Evolutionary conservation across 2,888 invertebrate genomes (phyloP).

Genomic region (Nomada ruficornis): DNA sequence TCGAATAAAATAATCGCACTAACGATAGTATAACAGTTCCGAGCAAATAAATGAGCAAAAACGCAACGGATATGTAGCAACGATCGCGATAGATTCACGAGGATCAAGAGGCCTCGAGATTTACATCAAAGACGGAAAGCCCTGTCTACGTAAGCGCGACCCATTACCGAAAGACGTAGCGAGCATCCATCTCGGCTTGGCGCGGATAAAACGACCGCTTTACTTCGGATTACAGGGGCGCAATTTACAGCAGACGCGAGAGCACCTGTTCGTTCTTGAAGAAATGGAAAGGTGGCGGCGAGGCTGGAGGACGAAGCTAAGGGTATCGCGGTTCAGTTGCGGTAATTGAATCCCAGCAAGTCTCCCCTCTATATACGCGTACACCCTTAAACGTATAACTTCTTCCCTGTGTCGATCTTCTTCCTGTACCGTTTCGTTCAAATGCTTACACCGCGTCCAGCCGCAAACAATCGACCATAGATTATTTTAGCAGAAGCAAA

Average conservation of each 20-base stretch:
- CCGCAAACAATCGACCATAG: not conserved
- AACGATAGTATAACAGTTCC: too few relatives aligned
- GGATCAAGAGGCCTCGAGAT: conserved; percentile 49
- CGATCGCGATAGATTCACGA: conserved; percentile 3
- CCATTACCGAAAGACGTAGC: conserved; percentile 82
- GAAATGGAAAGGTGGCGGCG: conserved; percentile 78
- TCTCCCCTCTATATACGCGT: conserved; percentile 73
- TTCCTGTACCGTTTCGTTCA: conserved; percentile 37
- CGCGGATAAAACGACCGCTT: conserved; percentile 84
- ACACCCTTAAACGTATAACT: conserved; percentile 75
- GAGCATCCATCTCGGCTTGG: conserved; percentile 82
- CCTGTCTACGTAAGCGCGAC: conserved; percentile 71
- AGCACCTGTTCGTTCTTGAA: conserved; percentile 83
- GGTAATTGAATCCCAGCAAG: conserved; percentile 84
- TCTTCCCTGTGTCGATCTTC: conserved; percentile 62
- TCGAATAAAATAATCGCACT: too few relatives aligned
- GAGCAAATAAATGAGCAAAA: not conserved
- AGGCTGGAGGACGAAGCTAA: conserved; percentile 37
- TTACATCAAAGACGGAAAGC: conserved; percentile 70
- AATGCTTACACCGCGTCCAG: not conserved
- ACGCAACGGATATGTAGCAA: not conserved
- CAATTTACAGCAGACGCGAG: conserved; percentile 83
- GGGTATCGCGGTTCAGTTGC: conserved; percentile 75
- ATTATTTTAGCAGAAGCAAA: not conserved
- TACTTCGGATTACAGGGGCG: conserved; percentile 83